Evolutionary conservation across 1,140 invertebrate genomes (phyloP).

Genomic region (Drosophila subobscura): DNA sequence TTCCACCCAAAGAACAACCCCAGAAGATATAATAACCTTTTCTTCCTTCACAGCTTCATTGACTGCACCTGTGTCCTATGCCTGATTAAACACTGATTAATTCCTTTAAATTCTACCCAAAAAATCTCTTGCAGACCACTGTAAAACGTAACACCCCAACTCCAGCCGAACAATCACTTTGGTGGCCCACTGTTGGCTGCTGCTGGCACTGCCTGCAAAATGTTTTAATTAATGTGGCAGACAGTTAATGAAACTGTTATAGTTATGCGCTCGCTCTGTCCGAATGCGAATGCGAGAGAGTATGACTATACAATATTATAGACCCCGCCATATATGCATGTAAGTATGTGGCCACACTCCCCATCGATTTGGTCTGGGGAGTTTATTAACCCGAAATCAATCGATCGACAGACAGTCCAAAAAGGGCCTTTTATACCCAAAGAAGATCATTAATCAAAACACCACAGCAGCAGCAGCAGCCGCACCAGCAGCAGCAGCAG

Average conservation of each 20-base stretch:
- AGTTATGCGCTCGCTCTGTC: constrained; percentile 49
- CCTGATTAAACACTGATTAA: too few relatives aligned
- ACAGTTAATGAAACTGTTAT: constrained; percentile 81
- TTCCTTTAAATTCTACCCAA: too few relatives aligned
- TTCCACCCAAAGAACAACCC: too few relatives aligned
- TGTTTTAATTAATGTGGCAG: constrained; percentile 78
- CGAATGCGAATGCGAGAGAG: constrained; percentile 21
- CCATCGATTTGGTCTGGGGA: constrained; percentile 23
- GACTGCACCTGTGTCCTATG: too few relatives aligned
- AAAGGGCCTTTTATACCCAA: constrained; percentile 59
- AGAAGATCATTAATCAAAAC: constrained; percentile 76
- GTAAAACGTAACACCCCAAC: too few relatives aligned
- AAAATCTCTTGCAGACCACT: too few relatives aligned
- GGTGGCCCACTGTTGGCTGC: constrained; percentile 28
- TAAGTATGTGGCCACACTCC: constrained; percentile 18
- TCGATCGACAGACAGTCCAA: constrained; percentile 57
- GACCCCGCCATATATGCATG: constrained; percentile 52
- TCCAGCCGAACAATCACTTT: too few relatives aligned
- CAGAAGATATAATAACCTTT: too few relatives aligned
- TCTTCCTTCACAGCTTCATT: too few relatives aligned
- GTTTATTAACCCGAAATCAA: constrained; percentile 71
- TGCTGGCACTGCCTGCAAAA: constrained; percentile 52
- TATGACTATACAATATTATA: constrained; percentile 60
- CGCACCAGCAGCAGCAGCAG: constrained; percentile 59
- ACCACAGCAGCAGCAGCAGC: constrained; percentile 62